These are phyloP conservation scores for Scaptomyza caliginosa DNA, from an alignment of 2,888 invertebrate genomes.

Conservation along the genomic window DNA sequence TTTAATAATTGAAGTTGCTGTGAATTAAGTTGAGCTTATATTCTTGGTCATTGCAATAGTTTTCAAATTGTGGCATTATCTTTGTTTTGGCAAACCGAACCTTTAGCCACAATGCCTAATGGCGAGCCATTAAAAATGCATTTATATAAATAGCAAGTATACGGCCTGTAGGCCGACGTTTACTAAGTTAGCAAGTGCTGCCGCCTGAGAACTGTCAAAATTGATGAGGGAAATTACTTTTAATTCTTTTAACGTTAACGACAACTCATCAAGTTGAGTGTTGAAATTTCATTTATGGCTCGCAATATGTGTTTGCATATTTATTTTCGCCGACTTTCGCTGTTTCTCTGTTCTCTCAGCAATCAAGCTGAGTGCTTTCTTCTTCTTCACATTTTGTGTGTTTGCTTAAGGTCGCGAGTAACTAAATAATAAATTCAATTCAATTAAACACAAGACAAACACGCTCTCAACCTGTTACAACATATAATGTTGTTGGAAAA, in stretches of 20 bases:
- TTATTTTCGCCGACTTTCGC: constrained; percentile 32
- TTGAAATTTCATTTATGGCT: constrained; percentile 64
- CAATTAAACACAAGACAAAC: constrained; percentile 59
- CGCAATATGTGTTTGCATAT: constrained; percentile 56
- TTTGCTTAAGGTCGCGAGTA: constrained; percentile 36
- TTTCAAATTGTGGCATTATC: constrained; percentile 23
- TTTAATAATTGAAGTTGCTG: constrained; percentile 7
- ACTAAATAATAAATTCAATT: constrained; percentile 56
- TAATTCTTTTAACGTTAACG: constrained; percentile 71
- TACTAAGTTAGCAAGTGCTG: constrained; percentile 1
- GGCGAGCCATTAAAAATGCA: constrained; percentile 62
- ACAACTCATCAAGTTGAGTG: constrained; percentile 75
- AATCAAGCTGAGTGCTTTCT: constrained; percentile 68
- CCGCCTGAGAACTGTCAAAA: constrained; percentile 27
- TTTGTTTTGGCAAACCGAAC: constrained; percentile 2
- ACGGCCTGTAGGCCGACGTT: constrained; percentile 17
- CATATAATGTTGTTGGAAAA: neutral
- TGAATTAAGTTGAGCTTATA: constrained; percentile 12
- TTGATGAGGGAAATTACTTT: constrained; percentile 69
- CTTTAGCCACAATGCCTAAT: constrained; percentile 47
- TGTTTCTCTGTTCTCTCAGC: no score
- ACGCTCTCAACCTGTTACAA: constrained; percentile 27
- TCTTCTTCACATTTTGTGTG: constrained; percentile 5
- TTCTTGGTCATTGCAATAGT: constrained; percentile 6
- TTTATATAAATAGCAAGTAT: constrained; percentile 62